These are phyloP conservation scores for Orientallactaga bullata DNA, from an alignment of 2,113 vertebrate genomes.

Conservation along the genomic window DNA sequence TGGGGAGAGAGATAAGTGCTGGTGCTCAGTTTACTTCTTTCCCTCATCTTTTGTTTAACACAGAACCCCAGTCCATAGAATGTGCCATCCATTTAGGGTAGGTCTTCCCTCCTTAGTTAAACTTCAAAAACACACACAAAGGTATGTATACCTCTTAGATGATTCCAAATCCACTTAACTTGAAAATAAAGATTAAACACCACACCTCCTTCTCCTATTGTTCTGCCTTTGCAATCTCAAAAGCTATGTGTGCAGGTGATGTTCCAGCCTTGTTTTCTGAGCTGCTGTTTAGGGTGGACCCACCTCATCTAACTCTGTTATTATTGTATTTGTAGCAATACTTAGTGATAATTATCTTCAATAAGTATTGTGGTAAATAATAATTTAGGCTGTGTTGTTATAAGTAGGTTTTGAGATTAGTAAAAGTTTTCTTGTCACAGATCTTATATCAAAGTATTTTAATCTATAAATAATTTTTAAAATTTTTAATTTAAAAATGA, in stretches of 20 bases:
- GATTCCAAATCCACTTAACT: no score
- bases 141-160: no score
- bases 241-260: background rate
- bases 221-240: no score
- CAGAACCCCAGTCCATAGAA: no score
- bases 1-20: no score
- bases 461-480: background rate
- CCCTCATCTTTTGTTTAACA: no score
- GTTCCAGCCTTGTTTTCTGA: background rate
- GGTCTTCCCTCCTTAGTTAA: no score
- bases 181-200: no score
- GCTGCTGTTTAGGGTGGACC: background rate
- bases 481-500: slow-evolving; percentile 6
- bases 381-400: background rate
- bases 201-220: no score
- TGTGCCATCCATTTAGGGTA: no score
- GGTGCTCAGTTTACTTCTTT: no score
- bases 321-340: background rate
- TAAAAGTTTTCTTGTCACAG: background rate
- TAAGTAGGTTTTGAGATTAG: slow-evolving; percentile 22
- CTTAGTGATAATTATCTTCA: slow-evolving; percentile 5
- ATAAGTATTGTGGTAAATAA: background rate
- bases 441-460: background rate
- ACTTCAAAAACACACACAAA: no score
- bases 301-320: background rate